Evolutionary conservation across 1,140 invertebrate genomes (phyloP).

Genomic region (Drosophila asahinai): DNA sequence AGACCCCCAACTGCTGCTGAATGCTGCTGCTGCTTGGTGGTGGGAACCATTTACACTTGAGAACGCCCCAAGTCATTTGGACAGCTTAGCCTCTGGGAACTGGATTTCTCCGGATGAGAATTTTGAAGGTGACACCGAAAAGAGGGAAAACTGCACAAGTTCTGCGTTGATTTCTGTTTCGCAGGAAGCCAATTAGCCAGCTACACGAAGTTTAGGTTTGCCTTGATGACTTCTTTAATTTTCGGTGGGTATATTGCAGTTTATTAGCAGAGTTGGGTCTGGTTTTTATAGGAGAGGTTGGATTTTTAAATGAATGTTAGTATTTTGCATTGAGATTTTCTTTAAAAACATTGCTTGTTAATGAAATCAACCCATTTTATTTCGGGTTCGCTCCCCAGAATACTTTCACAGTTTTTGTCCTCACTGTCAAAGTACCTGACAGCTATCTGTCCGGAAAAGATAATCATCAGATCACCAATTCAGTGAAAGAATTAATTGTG

Average conservation of each 20-base stretch:
- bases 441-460: too few relatives aligned
- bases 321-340: neutral
- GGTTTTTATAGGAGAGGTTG: neutral
- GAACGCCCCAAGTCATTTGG: constrained; percentile 29
- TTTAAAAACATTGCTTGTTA: neutral
- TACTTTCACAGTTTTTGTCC: too few relatives aligned
- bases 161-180: constrained; percentile 10
- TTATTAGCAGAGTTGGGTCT: too few relatives aligned
- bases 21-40: neutral
- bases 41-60: constrained; percentile 54
- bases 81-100: constrained; percentile 18
- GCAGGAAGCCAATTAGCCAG: constrained; percentile 41
- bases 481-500: too few relatives aligned
- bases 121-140: constrained; percentile 28
- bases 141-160: constrained; percentile 22
- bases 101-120: neutral
- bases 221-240: neutral
- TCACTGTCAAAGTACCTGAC: too few relatives aligned
- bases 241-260: neutral
- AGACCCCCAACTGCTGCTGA: constrained; percentile 47
- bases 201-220: constrained; percentile 6
- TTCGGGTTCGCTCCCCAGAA: too few relatives aligned
- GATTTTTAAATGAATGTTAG: neutral
- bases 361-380: too few relatives aligned
- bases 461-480: too few relatives aligned